These are phyloP conservation scores for Chymomyza amoena DNA, from an alignment of 2,888 invertebrate genomes.

Conservation along the genomic window DNA sequence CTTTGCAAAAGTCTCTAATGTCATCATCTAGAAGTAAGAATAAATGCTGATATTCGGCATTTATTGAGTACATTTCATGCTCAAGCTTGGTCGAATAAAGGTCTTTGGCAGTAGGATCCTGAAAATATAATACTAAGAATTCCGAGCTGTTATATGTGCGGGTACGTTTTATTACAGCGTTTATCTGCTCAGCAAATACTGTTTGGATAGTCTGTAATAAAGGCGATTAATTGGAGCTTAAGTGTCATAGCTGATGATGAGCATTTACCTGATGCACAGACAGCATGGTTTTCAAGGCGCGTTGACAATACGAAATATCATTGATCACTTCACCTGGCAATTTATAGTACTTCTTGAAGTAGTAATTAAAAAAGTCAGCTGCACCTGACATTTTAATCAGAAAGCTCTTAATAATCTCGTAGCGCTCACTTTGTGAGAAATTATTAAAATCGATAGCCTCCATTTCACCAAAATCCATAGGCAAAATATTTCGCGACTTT, in stretches of 20 bases:
- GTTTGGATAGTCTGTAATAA: conserved; percentile 39
- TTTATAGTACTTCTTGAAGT: conserved; percentile 53
- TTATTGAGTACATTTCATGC: conserved; percentile 40
- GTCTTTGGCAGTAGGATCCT: conserved; percentile 38
- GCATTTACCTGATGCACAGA: conserved; percentile 45
- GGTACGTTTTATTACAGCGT: conserved; percentile 31
- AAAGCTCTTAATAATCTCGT: conserved; percentile 53
- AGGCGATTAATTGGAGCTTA: not conserved
- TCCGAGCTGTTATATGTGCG: not conserved
- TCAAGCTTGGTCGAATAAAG: conserved; percentile 42
- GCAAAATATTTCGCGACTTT: not conserved
- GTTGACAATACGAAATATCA: conserved; percentile 58
- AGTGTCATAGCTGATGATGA: not conserved
- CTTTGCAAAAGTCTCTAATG: conserved; percentile 49
- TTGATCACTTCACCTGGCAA: conserved; percentile 43
- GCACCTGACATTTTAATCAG: conserved; percentile 50
- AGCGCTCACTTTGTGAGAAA: conserved; percentile 44
- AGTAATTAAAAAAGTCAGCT: conserved; percentile 46
- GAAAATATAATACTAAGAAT: not conserved
- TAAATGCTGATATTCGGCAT: conserved; percentile 58
- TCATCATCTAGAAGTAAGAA: conserved; percentile 46
- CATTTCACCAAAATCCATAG: conserved; percentile 26
- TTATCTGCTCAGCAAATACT: conserved; percentile 21
- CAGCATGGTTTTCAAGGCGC: conserved; percentile 44
- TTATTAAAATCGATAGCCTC: conserved; percentile 57